Percentiles rank a stretch among this genome's conserved stretches.
Conservation (phyloP, 2,797 vertebrate species). For the Acipenser ruthenus region DNA sequence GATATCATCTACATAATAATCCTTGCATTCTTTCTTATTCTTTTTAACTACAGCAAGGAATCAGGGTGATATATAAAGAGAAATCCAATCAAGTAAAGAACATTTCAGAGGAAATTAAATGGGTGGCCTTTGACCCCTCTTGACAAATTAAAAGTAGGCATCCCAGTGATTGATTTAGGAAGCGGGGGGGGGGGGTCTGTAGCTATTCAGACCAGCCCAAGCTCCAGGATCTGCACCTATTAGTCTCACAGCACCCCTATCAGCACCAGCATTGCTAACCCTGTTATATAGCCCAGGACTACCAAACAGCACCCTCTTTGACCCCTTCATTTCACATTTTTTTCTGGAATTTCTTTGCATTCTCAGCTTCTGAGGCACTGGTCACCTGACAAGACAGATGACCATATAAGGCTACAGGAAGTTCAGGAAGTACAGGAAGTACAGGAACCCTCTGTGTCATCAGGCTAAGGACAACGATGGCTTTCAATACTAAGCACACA, state of each 20-base stretch:
- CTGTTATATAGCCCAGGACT: slow-evolving; percentile 56
- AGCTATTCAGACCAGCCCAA: slow-evolving; percentile 23
- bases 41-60: too few relatives aligned
- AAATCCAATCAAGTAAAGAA: slow-evolving; percentile 27
- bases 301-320: slow-evolving; percentile 15
- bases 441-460: slow-evolving; percentile 32
- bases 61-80: slow-evolving; percentile 12
- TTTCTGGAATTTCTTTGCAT: slow-evolving; percentile 64
- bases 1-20: too few relatives aligned
- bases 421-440: slow-evolving; percentile 62
- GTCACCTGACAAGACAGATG: slow-evolving; percentile 66
- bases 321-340: slow-evolving; percentile 31
- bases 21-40: too few relatives aligned
- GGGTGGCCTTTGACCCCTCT: slow-evolving; percentile 33
- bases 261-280: slow-evolving; percentile 35
- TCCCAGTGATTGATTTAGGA: slow-evolving; percentile 34
- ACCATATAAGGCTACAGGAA: slow-evolving; percentile 61
- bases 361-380: slow-evolving; percentile 51
- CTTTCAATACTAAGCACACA: slow-evolving; percentile 39
- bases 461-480: slow-evolving; percentile 31
- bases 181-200: slow-evolving; percentile 25
- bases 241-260: slow-evolving; percentile 27
- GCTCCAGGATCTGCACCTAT: too few relatives aligned
- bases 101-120: slow-evolving; percentile 42
- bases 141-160: slow-evolving; percentile 31